These are phyloP conservation scores for Canis aureus DNA, from an alignment of 2,113 vertebrate genomes.

Conservation along the genomic window DNA sequence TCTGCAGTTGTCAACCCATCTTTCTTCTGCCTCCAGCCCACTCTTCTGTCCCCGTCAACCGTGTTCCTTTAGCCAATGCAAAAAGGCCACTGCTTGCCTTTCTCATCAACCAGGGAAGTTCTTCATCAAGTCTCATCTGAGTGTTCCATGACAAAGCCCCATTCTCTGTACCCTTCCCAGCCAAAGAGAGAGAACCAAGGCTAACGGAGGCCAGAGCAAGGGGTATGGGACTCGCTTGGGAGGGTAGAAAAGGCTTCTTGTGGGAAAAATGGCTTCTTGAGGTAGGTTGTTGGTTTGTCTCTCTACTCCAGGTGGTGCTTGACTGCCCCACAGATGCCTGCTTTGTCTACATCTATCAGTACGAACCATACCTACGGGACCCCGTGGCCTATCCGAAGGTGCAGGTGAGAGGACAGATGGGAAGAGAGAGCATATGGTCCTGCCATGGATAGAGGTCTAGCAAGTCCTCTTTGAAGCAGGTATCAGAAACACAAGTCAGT, in stretches of 20 bases:
- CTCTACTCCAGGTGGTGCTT: constrained; percentile 89
- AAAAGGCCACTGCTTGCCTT: neutral
- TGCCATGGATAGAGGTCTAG: neutral
- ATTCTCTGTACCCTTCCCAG: neutral
- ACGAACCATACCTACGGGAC: constrained; percentile 95
- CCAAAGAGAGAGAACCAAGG: neutral
- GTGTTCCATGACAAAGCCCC: neutral
- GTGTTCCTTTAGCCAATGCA: neutral
- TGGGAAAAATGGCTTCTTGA: neutral
- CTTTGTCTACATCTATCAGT: constrained; percentile 91
- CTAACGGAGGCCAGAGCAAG: neutral
- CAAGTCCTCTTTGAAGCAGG: neutral
- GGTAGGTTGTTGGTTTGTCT: neutral
- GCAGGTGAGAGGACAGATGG: constrained; percentile 87
- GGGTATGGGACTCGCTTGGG: neutral
- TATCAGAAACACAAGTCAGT: neutral
- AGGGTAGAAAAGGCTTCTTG: neutral
- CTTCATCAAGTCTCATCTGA: neutral
- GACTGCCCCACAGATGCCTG: constrained; percentile 92
- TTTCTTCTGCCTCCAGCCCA: no score
- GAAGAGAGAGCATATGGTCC: neutral
- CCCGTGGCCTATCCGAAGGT: constrained; percentile 94
- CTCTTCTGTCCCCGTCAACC: neutral
- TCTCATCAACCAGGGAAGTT: neutral
- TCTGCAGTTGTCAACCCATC: neutral